Evolutionary conservation across 2,888 invertebrate species (phyloP).

Genomic region (Polydrusus tereticollis): DNA sequence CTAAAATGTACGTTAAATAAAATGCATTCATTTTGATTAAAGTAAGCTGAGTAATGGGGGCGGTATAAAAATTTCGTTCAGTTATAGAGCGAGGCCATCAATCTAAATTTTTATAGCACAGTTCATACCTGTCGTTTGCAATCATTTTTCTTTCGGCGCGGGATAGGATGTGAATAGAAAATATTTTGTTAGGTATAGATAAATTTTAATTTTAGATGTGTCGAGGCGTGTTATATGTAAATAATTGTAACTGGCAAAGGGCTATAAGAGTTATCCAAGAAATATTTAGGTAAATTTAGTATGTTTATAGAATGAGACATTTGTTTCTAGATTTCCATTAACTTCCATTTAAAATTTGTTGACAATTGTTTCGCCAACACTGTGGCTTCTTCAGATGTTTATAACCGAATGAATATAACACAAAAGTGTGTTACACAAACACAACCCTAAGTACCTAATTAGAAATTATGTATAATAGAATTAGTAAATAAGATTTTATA

Average conservation of each 20-base stretch:
- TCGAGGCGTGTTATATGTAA: neutral
- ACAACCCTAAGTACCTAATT: too few relatives aligned
- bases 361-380: too few relatives aligned
- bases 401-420: too few relatives aligned
- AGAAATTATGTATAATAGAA: too few relatives aligned
- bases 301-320: too few relatives aligned
- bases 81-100: neutral
- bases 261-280: too few relatives aligned
- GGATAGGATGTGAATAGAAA: neutral
- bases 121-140: conserved; percentile 8
- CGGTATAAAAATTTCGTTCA: neutral
- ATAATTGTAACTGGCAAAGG: neutral
- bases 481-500: too few relatives aligned
- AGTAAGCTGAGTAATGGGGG: neutral
- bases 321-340: too few relatives aligned
- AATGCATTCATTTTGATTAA: neutral
- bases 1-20: neutral
- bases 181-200: neutral
- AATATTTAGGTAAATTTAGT: too few relatives aligned
- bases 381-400: too few relatives aligned
- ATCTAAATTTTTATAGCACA: conserved; percentile 11
- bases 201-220: conserved; percentile 13
- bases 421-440: too few relatives aligned
- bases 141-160: conserved; percentile 1
- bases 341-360: too few relatives aligned